phyloP scores from a whole-genome alignment of 2,888 invertebrate genomes.

The Stegophylla sp. region DNA sequence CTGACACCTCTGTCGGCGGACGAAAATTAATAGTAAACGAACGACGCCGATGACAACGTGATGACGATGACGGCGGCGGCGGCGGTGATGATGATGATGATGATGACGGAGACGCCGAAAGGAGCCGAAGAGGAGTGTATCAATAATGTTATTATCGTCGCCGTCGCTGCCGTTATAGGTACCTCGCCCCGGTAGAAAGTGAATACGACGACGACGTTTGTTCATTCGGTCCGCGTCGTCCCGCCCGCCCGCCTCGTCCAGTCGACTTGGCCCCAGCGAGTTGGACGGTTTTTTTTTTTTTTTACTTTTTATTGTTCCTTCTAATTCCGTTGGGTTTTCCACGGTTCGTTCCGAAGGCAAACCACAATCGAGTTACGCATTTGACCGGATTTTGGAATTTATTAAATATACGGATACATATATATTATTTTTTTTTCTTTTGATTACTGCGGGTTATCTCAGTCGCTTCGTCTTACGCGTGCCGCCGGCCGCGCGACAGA shows the following conservation, averaged over 20 bases:
- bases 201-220: background rate
- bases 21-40: too few relatives aligned
- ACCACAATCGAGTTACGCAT: background rate
- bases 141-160: background rate
- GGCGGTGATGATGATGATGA: background rate
- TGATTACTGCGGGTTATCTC: too few relatives aligned
- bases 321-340: background rate
- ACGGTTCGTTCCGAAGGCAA: background rate
- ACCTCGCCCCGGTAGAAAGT: slow-evolving; percentile 42
- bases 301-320: background rate
- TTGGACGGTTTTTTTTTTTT: background rate
- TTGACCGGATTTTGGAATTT: background rate
- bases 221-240: background rate
- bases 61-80: background rate
- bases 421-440: background rate
- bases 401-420: too few relatives aligned
- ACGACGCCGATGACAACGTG: background rate
- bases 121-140: background rate
- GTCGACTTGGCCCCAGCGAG: background rate
- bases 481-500: too few relatives aligned
- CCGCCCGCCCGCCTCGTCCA: background rate
- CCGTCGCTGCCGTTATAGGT: background rate
- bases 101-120: too few relatives aligned
- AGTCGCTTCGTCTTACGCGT: too few relatives aligned
- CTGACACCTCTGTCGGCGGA: background rate